These are phyloP conservation scores for Aptenodytes forsteri DNA, from an alignment of 2,113 vertebrate species.

Conservation along the genomic window DNA sequence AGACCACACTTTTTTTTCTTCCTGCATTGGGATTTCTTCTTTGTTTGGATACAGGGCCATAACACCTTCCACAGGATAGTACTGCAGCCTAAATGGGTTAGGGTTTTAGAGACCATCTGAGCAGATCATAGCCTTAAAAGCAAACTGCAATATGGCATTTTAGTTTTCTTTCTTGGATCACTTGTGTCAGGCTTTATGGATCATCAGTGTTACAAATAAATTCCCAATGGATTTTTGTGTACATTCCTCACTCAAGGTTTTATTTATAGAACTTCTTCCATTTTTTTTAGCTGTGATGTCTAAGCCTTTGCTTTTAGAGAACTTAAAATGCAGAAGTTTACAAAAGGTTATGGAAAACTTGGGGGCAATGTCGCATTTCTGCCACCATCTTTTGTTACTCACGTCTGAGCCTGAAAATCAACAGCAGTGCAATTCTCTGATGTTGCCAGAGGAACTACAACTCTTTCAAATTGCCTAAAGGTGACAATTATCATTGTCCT, in stretches of 20 bases:
- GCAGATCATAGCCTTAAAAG: not conserved
- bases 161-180: not conserved
- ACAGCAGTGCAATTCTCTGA: not conserved
- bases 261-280: not conserved
- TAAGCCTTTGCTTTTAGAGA: not conserved
- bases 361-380: not conserved
- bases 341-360: not conserved
- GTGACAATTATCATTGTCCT: not conserved
- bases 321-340: not conserved
- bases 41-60: not conserved
- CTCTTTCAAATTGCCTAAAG: not conserved
- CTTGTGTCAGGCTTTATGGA: not conserved
- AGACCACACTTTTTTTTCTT: not conserved
- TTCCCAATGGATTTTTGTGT: not conserved
- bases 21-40: not conserved
- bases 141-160: not conserved
- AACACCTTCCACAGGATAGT: not conserved
- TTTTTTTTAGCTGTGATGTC: not conserved
- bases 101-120: not conserved
- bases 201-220: not conserved
- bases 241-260: not conserved
- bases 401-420: not conserved
- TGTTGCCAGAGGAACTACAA: not conserved
- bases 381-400: not conserved
- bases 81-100: not conserved